Evolutionary conservation across 2,113 vertebrate genomes (phyloP).

Genomic region (Pseudolaguvia tuberculata): DNA sequence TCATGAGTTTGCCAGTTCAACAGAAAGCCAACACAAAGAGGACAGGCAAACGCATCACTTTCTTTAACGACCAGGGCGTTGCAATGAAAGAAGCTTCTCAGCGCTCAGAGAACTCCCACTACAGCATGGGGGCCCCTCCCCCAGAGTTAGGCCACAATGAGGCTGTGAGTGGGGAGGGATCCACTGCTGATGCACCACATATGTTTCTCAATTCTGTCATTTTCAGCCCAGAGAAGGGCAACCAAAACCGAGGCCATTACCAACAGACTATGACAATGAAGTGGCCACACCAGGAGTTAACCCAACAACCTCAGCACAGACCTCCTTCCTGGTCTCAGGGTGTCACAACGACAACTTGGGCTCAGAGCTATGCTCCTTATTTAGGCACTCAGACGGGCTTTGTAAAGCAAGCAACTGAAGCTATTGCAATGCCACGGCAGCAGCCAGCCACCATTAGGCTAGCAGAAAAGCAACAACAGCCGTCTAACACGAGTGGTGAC

Average conservation of each 20-base stretch:
- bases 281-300: conserved; percentile 69
- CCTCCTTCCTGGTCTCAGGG: conserved; percentile 75
- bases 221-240: conserved; percentile 81
- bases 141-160: conserved; percentile 61
- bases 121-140: conserved; percentile 67
- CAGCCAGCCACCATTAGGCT: conserved; percentile 66
- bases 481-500: conserved; percentile 61
- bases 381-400: conserved; percentile 72
- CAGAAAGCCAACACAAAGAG: conserved; percentile 86
- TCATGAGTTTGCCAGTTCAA: conserved; percentile 93
- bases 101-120: conserved; percentile 79
- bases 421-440: conserved; percentile 57
- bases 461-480: conserved; percentile 73
- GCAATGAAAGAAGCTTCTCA: conserved; percentile 79
- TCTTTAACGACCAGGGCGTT: conserved; percentile 77
- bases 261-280: conserved; percentile 81
- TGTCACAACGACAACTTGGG: conserved; percentile 72
- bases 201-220: conserved; percentile 83
- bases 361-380: conserved; percentile 72
- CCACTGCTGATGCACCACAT: conserved; percentile 64
- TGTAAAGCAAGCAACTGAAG: conserved; percentile 65
- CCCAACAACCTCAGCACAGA: conserved; percentile 68
- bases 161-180: conserved; percentile 56
- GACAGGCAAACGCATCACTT: conserved; percentile 84
- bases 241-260: conserved; percentile 81